Evolutionary conservation across 2,888 invertebrate genomes (phyloP).

Genomic region (Pristionchus exspectatus): DNA sequence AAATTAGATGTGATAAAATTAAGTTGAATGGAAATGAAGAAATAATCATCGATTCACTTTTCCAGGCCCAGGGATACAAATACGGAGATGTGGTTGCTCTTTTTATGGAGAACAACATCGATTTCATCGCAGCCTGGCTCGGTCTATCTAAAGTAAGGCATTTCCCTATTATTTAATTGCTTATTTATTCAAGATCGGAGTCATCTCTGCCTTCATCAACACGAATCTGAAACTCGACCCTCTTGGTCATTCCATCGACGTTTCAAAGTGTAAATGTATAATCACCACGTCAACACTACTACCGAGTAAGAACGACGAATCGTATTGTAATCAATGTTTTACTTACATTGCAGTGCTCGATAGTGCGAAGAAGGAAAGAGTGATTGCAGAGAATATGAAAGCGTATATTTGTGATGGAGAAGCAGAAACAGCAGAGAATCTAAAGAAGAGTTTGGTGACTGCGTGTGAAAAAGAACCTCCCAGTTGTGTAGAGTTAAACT

Average conservation of each 20-base stretch:
- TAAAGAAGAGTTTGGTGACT: conserved; percentile 57
- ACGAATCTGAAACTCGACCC: conserved; percentile 91
- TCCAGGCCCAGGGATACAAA: conserved; percentile 69
- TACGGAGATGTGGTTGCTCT: conserved; percentile 91
- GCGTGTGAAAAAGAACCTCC: conserved; percentile 61
- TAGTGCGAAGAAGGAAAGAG: conserved; percentile 64
- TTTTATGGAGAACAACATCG: conserved; percentile 92
- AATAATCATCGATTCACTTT: background rate
- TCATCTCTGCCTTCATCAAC: conserved; percentile 90
- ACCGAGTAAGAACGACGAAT: conserved; percentile 69
- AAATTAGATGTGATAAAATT: too few species aligned
- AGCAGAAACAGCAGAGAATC: conserved; percentile 44
- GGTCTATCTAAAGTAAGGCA: conserved; percentile 87
- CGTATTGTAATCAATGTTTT: too few species aligned
- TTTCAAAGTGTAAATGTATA: conserved; percentile 90
- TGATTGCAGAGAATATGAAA: conserved; percentile 63
- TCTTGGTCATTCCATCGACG: conserved; percentile 89
- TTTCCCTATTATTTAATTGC: background rate
- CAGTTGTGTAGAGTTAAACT: conserved; percentile 61
- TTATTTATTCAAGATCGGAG: conserved; percentile 77
- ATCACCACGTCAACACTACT: conserved; percentile 81
- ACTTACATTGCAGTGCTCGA: conserved; percentile 69
- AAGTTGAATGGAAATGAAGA: too few species aligned
- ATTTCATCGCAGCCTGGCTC: conserved; percentile 93
- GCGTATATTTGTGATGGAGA: conserved; percentile 63